Conservation (phyloP, 1,140 invertebrate species). For the Phenacoccus solenopsis region DNA sequence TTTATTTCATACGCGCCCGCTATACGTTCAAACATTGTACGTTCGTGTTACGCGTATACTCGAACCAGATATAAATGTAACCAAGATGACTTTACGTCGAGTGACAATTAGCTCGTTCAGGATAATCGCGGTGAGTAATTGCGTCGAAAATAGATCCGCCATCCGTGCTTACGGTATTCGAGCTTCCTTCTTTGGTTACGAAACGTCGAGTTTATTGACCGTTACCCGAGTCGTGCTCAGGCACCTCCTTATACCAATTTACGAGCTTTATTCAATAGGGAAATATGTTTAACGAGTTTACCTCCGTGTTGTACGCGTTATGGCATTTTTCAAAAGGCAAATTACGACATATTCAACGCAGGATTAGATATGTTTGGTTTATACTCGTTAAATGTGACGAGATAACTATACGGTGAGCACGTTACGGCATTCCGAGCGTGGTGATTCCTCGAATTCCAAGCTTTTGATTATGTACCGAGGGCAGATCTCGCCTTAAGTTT, state of each 20-base stretch:
- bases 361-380: too few relatives aligned
- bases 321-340: not conserved
- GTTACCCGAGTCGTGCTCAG: not conserved
- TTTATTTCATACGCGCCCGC: not conserved
- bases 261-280: not conserved
- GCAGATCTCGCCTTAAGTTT: too few relatives aligned
- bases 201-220: not conserved
- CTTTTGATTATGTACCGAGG: too few relatives aligned
- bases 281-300: not conserved
- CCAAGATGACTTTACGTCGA: not conserved
- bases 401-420: too few relatives aligned
- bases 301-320: not conserved
- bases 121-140: not conserved
- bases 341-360: too few relatives aligned
- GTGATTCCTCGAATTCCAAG: too few relatives aligned
- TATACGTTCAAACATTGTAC: slow-evolving; percentile 4
- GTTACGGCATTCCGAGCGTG: too few relatives aligned
- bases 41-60: not conserved
- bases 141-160: not conserved
- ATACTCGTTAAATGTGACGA: too few relatives aligned
- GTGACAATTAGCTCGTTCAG: not conserved
- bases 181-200: not conserved
- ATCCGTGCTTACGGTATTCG: not conserved
- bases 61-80: not conserved
- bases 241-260: not conserved